Conservation (phyloP, 2,888 invertebrate species). For the Athalia rosae region DNA sequence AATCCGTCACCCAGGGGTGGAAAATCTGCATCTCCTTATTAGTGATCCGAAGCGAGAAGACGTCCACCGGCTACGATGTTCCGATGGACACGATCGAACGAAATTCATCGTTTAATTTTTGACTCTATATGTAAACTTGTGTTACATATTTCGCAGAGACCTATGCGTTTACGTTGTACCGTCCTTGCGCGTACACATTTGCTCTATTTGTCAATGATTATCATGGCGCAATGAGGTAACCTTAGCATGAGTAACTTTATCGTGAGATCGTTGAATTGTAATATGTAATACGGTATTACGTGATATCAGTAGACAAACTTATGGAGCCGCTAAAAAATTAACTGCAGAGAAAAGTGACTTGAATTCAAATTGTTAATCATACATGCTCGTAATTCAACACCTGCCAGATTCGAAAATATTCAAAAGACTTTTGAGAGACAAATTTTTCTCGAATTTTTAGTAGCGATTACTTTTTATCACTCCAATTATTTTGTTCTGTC, state of each 20-base stretch:
- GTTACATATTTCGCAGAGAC: neutral
- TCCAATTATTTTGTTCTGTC: neutral
- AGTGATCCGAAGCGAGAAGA: too few species aligned
- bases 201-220: constrained; percentile 59
- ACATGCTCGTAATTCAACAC: too few species aligned
- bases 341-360: constrained; percentile 1
- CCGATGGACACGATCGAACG: too few species aligned
- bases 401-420: too few species aligned
- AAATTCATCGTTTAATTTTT: too few species aligned
- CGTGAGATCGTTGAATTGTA: constrained; percentile 43
- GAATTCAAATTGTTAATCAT: constrained; percentile 21
- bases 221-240: constrained; percentile 61
- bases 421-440: too few species aligned
- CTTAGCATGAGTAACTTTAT: constrained; percentile 51
- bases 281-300: constrained; percentile 13
- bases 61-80: too few species aligned
- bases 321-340: neutral
- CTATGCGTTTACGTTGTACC: constrained; percentile 55
- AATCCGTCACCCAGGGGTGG: too few species aligned
- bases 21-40: too few species aligned
- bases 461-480: neutral
- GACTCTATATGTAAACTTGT: neutral
- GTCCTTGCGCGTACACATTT: constrained; percentile 62
- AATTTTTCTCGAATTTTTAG: neutral
- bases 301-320: neutral